Evolutionary conservation across 2,113 vertebrate genomes (phyloP), one percentile per base, ranked within the genome.

Genomic region (Haliaeetus leucogaster): DNA sequence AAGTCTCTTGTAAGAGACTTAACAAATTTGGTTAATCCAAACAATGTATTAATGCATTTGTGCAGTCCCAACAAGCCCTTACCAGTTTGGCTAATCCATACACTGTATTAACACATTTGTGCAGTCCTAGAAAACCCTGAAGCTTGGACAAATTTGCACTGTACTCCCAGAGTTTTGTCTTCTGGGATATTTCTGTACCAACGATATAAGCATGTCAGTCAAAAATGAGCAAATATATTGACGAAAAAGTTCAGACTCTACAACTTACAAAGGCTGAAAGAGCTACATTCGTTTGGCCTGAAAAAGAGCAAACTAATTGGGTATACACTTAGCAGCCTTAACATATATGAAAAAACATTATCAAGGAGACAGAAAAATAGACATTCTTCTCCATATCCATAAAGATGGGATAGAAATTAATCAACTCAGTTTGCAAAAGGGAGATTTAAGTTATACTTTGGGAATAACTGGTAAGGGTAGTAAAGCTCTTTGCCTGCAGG

Each of bases 201-300:
- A 20, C 0, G 4, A 13, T 21, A 15, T 58, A 58, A 32, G 19
- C 6, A 18, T 30, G 20, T 1, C 27, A 91, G 43, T 38, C 6
- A 79, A 82, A 90, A 90, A 89, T 11, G 43, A 80, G 2, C 43
- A 83, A 53, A 36, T 59, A 38, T 6, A 55, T 0, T n/a, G 32
- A 40, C 10, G 7, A 43, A 58, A 29, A 73, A 50, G 4, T 70
- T 86, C 34, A 89, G 34, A 55, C 13, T 48, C 10, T 16, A 40
- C 3, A 3, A 59, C 63, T 73, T 93, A 38, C 10, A 66, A 71
- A 78, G 25, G 25, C 26, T 83, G 34, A 48, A 84, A 73, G 23
- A 47, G 77, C 10, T 30, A n/a, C 14, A 6, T 10, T 43, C 0
- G 0, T 42, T 87, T 4, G 2, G 8, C 15, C 56, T 38, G 26